Conservation (phyloP, 2,797 vertebrate species). For the Manis crassicaudata region DNA sequence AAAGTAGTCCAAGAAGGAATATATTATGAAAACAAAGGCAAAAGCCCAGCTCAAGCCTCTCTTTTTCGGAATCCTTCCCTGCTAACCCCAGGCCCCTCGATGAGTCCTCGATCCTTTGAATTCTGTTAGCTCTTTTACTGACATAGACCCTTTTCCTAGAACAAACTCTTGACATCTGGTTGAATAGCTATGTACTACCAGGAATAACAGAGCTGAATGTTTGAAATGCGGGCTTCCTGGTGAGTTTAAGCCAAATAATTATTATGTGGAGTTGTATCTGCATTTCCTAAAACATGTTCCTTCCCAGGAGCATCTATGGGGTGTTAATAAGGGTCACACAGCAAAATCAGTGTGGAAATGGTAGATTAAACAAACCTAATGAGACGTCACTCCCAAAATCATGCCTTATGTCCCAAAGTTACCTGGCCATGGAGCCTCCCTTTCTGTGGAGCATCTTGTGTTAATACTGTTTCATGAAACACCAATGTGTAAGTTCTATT, state of each 20-base stretch:
- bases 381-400: not conserved
- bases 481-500: not conserved
- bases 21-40: not conserved
- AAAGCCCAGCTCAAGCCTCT: not conserved
- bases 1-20: not conserved
- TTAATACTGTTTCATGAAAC: not conserved
- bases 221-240: not conserved
- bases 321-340: not conserved
- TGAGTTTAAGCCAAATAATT: not conserved
- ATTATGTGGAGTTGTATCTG: not conserved
- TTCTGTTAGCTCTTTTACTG: not conserved
- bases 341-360: not conserved
- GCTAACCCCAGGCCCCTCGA: not conserved
- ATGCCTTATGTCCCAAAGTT: not conserved
- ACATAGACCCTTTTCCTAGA: not conserved
- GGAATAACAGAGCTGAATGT: not conserved
- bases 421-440: not conserved
- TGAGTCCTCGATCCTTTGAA: not conserved
- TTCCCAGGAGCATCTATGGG: not conserved
- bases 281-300: not conserved
- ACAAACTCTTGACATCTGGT: not conserved
- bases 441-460: not conserved
- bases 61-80: not conserved
- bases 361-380: not conserved
- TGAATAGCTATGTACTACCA: not conserved